Conservation (phyloP, 2,797 vertebrate species). For the Naso thynnoides region DNA sequence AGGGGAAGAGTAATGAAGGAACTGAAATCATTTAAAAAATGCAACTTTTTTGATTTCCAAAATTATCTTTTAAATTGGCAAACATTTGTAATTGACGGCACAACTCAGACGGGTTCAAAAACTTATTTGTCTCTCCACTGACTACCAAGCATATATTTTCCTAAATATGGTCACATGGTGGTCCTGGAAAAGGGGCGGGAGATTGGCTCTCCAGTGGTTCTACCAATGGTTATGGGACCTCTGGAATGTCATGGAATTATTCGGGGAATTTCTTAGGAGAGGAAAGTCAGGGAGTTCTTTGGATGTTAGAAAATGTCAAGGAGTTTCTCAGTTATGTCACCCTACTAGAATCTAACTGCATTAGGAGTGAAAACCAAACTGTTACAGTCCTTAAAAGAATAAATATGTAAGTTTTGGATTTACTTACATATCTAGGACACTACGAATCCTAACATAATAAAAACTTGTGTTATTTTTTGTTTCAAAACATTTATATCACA, state of each 20-base stretch:
- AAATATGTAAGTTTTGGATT: background rate
- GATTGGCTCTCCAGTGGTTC: background rate
- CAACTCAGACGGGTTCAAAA: too few species aligned
- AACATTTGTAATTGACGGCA: too few species aligned
- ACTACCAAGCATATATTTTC: too few species aligned
- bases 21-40: too few species aligned
- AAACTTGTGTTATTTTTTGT: background rate
- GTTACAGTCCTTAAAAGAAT: background rate
- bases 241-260: background rate
- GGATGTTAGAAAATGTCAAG: background rate
- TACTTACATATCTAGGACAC: background rate
- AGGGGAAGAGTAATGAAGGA: too few species aligned
- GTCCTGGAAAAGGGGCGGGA: too few species aligned
- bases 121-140: too few species aligned
- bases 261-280: background rate
- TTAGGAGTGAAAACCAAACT: background rate
- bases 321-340: background rate
- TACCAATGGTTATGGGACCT: background rate
- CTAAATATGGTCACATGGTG: too few species aligned
- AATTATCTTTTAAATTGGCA: too few species aligned
- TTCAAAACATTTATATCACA: slow-evolving; percentile 1
- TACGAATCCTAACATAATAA: background rate
- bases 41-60: too few species aligned
- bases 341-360: background rate
- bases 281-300: background rate